A percentile compares a stretch with the other conserved stretches of the same genome.
These are phyloP conservation scores for Griposia aprilina DNA, from an alignment of 2,888 invertebrate genomes.

Conservation along the genomic window DNA sequence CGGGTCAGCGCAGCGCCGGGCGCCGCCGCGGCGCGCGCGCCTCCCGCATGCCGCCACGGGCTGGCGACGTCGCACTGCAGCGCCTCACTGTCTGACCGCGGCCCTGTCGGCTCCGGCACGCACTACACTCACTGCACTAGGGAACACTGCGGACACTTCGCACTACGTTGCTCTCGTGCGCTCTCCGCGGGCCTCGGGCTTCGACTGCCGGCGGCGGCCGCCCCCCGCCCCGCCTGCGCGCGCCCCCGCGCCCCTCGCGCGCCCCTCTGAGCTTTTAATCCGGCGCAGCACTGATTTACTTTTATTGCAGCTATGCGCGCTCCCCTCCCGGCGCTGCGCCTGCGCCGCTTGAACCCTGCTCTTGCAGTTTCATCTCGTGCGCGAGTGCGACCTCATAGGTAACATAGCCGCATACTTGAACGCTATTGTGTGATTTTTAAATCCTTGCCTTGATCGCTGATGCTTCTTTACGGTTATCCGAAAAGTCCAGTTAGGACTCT, in stretches of 20 bases:
- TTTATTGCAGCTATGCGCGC: conserved; percentile 74
- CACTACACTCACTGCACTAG: conserved; percentile 66
- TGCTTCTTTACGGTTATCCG: background rate
- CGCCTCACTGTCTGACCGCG: conserved; percentile 45
- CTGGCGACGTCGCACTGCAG: conserved; percentile 61
- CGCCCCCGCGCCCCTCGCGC: conserved; percentile 50
- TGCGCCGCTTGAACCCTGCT: conserved; percentile 47
- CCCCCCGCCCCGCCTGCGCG: conserved; percentile 66
- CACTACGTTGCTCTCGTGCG: conserved; percentile 71
- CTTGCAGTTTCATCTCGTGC: conserved; percentile 38
- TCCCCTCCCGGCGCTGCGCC: conserved; percentile 48
- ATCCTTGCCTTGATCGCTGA: background rate
- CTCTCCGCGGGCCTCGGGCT: conserved; percentile 78
- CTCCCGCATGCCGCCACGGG: conserved; percentile 77
- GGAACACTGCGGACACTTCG: conserved; percentile 53
- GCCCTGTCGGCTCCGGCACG: conserved; percentile 54
- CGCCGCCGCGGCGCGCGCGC: conserved; percentile 77
- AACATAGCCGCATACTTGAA: conserved; percentile 22
- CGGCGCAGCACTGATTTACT: conserved; percentile 77
- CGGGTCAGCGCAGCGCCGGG: conserved; percentile 83
- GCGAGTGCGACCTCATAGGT: conserved; percentile 25
- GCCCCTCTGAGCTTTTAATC: conserved; percentile 74
- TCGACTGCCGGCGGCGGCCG: conserved; percentile 78
- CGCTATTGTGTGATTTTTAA: conserved; percentile 22
- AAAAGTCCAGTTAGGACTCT: background rate